A percentile compares a stretch with the other conserved stretches of the same genome.
phyloP scores from a whole-genome alignment of 2,888 invertebrate species.

The Graphium colonna region DNA sequence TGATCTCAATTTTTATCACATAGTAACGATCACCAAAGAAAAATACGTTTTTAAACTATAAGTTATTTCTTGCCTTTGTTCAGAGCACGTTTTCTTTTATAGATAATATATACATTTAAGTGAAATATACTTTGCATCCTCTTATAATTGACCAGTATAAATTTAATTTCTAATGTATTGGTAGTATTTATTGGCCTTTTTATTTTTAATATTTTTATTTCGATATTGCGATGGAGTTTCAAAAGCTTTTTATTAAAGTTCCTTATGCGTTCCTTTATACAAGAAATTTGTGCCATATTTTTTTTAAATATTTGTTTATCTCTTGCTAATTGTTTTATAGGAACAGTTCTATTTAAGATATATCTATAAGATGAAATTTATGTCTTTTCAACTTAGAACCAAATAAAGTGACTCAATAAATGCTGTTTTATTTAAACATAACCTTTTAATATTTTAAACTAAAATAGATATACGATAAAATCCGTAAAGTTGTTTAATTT shows the following conservation, averaged over 20 bases:
- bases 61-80: not conserved
- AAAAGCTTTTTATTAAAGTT: not conserved
- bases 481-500: too few species aligned
- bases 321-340: not conserved
- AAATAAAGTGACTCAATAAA: constrained; percentile 12
- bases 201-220: not conserved
- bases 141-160: too few species aligned
- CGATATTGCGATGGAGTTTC: not conserved
- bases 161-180: too few species aligned
- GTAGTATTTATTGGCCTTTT: too few species aligned
- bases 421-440: constrained; percentile 6
- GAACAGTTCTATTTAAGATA: not conserved
- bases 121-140: not conserved
- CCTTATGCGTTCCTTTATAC: constrained; percentile 1
- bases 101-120: not conserved
- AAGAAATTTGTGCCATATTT: constrained; percentile 14
- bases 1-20: not conserved
- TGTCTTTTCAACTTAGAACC: constrained; percentile 7
- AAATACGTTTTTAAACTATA: not conserved
- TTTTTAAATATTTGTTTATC: not conserved
- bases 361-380: too few species aligned
- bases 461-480: too few species aligned
- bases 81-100: not conserved
- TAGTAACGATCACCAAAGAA: not conserved
- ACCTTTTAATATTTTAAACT: too few species aligned